These are phyloP conservation scores for Acropora tenuis DNA, from an alignment of 64 coral and sea anemone genomes.

Conservation along the genomic window DNA sequence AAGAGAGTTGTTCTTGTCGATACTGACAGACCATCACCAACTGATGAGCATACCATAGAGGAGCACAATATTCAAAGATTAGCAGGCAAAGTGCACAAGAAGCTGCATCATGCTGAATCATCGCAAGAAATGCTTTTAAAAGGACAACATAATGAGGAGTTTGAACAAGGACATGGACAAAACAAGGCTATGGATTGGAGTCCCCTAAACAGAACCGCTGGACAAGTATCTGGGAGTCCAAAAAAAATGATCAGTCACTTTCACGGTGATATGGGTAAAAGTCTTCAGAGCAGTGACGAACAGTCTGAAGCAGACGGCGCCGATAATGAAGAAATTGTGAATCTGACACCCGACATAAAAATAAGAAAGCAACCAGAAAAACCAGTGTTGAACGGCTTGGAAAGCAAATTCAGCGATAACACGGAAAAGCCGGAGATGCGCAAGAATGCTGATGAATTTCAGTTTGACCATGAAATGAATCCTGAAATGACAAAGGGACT, in stretches of 20 bases:
- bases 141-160: not conserved
- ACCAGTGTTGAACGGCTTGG: not conserved
- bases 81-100: not conserved
- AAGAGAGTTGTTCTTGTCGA: conserved; percentile 42
- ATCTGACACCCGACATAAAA: not conserved
- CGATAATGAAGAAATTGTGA: not conserved
- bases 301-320: not conserved
- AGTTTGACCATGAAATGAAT: not conserved
- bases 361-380: not conserved
- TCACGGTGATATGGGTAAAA: not conserved
- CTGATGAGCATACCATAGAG: conserved; percentile 31
- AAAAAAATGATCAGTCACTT: not conserved
- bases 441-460: not conserved
- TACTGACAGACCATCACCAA: conserved; percentile 37
- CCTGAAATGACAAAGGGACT: not conserved
- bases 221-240: too few species aligned
- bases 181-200: not conserved
- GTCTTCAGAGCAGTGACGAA: not conserved
- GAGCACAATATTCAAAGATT: conserved; percentile 35
- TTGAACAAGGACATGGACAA: not conserved
- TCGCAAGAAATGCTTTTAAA: not conserved
- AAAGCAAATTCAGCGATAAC: not conserved
- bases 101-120: not conserved
- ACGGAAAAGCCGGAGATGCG: not conserved
- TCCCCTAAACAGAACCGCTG: not conserved